Conservation (phyloP, 2,113 vertebrate genomes). For the Forbesichthys agassizii region DNA sequence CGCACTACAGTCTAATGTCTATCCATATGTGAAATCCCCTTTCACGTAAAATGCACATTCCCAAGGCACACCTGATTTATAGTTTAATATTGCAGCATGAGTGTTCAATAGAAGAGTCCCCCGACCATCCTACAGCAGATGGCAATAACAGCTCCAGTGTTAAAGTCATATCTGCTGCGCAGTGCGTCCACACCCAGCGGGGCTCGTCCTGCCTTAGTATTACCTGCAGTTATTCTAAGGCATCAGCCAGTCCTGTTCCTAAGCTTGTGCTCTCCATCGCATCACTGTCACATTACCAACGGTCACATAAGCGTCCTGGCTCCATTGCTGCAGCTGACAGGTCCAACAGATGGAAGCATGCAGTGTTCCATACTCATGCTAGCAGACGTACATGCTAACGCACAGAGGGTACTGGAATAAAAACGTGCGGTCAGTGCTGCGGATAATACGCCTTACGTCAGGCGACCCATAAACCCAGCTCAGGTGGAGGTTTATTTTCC, state of each 20-base stretch:
- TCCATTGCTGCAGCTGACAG: neutral
- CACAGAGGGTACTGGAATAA: slow-evolving; percentile 31
- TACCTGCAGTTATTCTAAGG: neutral
- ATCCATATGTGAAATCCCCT: neutral
- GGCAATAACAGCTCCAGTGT: slow-evolving; percentile 5
- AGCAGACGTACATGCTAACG: neutral
- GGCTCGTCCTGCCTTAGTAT: neutral
- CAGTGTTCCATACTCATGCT: slow-evolving; percentile 1
- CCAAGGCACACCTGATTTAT: slow-evolving; percentile 3
- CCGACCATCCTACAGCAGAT: neutral
- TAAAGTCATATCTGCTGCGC: slow-evolving; percentile 1
- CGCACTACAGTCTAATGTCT: slow-evolving; percentile 2
- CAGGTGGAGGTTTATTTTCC: slow-evolving; percentile 78
- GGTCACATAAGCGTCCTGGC: slow-evolving; percentile 2
- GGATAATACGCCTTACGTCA: slow-evolving; percentile 72
- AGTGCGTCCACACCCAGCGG: neutral
- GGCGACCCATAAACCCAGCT: slow-evolving; percentile 67
- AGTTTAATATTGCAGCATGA: neutral
- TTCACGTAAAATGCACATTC: neutral
- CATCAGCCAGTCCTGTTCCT: slow-evolving; percentile 2
- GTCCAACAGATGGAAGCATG: slow-evolving; percentile 1
- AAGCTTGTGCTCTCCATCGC: no score
- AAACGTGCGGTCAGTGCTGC: slow-evolving; percentile 44
- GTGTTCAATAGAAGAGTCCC: slow-evolving; percentile 4
- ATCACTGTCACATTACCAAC: neutral